Percentiles rank a stretch among this genome's conserved stretches.
phyloP scores from a whole-genome alignment of 92 coral and sea anemone genomes.

The Heteractis magnifica region DNA sequence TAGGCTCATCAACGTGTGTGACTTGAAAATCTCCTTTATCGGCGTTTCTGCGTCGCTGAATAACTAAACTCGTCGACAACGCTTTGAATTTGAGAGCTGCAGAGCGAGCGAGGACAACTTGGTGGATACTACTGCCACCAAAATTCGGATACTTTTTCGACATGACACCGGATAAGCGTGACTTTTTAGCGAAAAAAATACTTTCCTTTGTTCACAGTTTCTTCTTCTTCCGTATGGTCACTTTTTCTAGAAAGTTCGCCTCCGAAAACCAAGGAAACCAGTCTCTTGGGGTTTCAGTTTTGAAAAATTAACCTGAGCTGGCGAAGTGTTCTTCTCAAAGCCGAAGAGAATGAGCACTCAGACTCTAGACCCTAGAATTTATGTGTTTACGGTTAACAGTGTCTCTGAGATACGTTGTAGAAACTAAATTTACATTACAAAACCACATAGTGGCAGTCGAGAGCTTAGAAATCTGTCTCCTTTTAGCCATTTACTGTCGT shows the following conservation, averaged over 20 bases:
- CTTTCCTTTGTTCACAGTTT: neutral
- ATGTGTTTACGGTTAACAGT: slow-evolving; percentile 14
- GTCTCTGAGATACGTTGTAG: slow-evolving; percentile 7
- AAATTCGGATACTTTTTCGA: slow-evolving; percentile 41
- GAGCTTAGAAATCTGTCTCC: slow-evolving; percentile 9
- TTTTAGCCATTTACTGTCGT: slow-evolving; percentile 16
- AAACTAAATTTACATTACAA: slow-evolving; percentile 24
- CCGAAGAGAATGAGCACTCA: no score
- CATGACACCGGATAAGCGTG: slow-evolving; percentile 1
- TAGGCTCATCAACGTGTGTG: slow-evolving; percentile 65
- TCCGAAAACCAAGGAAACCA: neutral
- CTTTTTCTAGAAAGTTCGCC: neutral
- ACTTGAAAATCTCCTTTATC: slow-evolving; percentile 67
- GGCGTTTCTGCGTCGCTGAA: slow-evolving; percentile 46
- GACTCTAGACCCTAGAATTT: neutral
- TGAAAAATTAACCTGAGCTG: neutral
- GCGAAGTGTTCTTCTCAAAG: no score
- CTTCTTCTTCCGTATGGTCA: neutral
- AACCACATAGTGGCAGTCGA: slow-evolving; percentile 11
- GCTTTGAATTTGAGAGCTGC: slow-evolving; percentile 65
- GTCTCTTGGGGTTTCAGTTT: neutral
- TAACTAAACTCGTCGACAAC: slow-evolving; percentile 48
- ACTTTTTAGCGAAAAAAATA: neutral
- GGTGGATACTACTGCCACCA: slow-evolving; percentile 56
- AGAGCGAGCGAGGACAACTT: slow-evolving; percentile 56